These are phyloP conservation scores for Baryphthengus martii DNA, from an alignment of 2,113 vertebrate species.

Conservation along the genomic window DNA sequence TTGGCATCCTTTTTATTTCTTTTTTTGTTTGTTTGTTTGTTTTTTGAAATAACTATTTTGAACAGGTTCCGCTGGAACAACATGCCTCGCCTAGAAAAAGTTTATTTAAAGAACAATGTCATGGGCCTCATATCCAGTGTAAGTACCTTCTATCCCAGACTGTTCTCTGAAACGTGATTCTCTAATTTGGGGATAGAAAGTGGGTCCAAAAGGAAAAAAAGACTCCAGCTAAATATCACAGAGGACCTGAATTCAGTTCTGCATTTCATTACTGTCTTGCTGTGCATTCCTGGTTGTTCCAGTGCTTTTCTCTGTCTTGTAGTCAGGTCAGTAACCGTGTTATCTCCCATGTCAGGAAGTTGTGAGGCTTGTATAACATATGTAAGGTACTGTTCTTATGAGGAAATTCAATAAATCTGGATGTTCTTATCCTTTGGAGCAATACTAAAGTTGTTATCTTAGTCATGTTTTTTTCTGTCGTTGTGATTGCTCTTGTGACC, in stretches of 20 bases:
- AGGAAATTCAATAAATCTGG: neutral
- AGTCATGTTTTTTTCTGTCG: fast-evolving
- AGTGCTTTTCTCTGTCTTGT: neutral
- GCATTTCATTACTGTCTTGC: neutral
- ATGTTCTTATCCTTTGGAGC: neutral
- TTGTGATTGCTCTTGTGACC: neutral
- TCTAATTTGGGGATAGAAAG: neutral
- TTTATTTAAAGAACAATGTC: conserved; percentile 90
- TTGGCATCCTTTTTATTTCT: neutral
- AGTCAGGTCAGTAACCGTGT: neutral
- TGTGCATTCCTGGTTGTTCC: neutral
- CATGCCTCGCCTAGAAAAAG: conserved; percentile 90
- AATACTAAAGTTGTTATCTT: neutral
- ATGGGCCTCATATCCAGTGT: conserved; percentile 88
- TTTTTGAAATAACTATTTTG: neutral
- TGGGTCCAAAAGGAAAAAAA: neutral
- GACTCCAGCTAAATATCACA: neutral
- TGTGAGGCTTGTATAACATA: neutral
- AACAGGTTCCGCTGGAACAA: conserved; percentile 92
- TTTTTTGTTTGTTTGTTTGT: neutral
- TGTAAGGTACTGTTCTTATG: neutral
- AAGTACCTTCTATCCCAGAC: conserved; percentile 39
- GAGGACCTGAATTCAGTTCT: neutral
- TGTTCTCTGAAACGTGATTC: neutral
- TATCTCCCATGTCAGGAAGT: neutral